phyloP scores from a whole-genome alignment of 2,797 vertebrate species.

The Anguilla marmorata region DNA sequence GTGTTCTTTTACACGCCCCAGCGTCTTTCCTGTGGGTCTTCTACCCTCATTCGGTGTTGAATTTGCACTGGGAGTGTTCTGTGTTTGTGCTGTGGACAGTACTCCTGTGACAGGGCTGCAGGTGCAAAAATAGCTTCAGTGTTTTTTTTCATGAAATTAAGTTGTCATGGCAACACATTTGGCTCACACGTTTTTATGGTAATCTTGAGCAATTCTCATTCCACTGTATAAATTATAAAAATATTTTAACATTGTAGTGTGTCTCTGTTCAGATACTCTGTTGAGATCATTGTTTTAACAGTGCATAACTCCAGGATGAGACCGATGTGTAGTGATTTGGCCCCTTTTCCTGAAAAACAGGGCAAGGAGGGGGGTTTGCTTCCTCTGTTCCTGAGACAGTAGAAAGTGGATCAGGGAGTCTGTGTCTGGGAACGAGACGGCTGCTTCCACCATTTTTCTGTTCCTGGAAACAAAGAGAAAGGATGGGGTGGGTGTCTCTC shows the following conservation, averaged over 20 bases:
- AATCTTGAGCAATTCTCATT: conserved; percentile 50
- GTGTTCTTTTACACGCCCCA: not conserved
- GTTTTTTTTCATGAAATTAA: not conserved
- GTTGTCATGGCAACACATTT: conserved; percentile 19
- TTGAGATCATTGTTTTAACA: not conserved
- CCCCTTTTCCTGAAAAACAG: not conserved
- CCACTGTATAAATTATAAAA: not conserved
- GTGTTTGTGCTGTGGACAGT: not conserved
- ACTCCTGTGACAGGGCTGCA: not conserved
- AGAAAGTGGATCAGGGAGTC: not conserved
- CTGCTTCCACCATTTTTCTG: conserved; percentile 6
- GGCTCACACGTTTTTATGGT: not conserved
- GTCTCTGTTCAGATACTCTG: conserved; percentile 3
- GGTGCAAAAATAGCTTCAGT: not conserved
- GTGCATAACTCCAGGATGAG: not conserved
- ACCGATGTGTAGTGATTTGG: no score
- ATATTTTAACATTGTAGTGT: not conserved
- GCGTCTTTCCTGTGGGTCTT: not conserved
- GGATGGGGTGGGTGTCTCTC: not conserved
- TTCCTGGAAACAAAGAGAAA: conserved; percentile 3
- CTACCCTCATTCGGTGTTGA: not conserved
- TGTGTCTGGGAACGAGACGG: not conserved
- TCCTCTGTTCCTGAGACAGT: not conserved
- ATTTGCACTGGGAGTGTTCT: not conserved
- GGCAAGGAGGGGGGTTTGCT: not conserved